Evolutionary conservation across 2,888 invertebrate species (phyloP).

Genomic region (Gastrophysa polygoni): DNA sequence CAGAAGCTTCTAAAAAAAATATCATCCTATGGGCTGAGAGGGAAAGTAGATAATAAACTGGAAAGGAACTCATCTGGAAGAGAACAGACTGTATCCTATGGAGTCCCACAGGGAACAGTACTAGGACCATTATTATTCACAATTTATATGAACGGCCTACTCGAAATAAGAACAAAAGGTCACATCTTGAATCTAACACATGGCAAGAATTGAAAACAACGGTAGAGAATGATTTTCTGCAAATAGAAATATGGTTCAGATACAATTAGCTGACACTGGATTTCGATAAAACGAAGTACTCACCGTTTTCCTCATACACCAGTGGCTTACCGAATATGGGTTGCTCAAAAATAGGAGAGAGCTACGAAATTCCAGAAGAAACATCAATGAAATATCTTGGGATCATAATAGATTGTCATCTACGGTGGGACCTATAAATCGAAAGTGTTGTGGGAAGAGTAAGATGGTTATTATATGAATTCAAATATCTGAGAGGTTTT

Average conservation of each 20-base stretch:
- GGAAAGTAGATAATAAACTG: neutral
- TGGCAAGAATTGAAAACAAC: neutral
- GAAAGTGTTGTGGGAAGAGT: neutral
- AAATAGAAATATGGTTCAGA: too few relatives aligned
- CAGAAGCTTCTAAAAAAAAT: neutral
- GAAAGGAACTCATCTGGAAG: neutral
- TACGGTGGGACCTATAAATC: too few relatives aligned
- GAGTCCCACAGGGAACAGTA: too few relatives aligned
- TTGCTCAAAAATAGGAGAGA: conserved; percentile 2
- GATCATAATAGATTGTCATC: too few relatives aligned
- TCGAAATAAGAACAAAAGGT: neutral
- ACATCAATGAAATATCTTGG: too few relatives aligned
- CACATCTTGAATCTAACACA: neutral
- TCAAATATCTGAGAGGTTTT: too few relatives aligned
- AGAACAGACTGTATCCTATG: neutral
- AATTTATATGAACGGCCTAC: neutral
- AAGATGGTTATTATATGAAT: neutral
- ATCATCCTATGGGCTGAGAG: neutral
- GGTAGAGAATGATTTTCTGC: neutral
- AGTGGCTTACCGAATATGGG: conserved; percentile 13
- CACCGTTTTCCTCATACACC: neutral
- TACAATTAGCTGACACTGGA: conserved; percentile 2
- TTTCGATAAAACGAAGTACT: conserved; percentile 5
- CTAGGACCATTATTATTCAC: too few relatives aligned
- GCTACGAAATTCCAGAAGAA: too few relatives aligned